phyloP scores from a whole-genome alignment of 1,140 invertebrate genomes.

The Aphis craccivora region DNA sequence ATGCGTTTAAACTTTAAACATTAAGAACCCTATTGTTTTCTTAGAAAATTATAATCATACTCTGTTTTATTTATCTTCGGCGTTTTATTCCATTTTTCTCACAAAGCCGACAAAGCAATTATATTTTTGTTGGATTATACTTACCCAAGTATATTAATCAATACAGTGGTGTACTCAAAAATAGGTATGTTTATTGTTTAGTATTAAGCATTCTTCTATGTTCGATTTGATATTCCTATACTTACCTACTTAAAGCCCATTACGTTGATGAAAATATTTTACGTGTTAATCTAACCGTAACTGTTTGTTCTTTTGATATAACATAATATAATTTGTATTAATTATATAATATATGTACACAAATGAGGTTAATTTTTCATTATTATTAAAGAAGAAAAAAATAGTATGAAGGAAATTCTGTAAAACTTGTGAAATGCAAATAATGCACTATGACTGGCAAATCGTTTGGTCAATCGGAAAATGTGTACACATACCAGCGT shows the following conservation, averaged over 20 bases:
- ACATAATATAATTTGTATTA: not conserved
- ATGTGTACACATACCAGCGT: slow-evolving; percentile 27
- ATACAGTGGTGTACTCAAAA: not conserved
- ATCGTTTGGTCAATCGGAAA: slow-evolving; percentile 41
- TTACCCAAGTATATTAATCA: not conserved
- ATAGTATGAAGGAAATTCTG: not conserved
- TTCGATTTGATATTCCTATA: not conserved
- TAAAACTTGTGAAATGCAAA: slow-evolving; percentile 36
- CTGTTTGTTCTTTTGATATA: too few species aligned
- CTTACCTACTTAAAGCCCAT: not conserved
- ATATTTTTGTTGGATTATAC: not conserved
- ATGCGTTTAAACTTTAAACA: not conserved
- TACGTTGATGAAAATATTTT: not conserved
- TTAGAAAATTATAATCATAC: not conserved
- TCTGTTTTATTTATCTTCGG: not conserved
- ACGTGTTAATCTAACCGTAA: not conserved
- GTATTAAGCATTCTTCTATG: not conserved
- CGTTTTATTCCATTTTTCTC: not conserved
- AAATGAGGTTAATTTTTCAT: not conserved
- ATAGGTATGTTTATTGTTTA: too few species aligned
- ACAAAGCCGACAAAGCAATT: not conserved
- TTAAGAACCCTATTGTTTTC: not conserved
- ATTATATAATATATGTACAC: not conserved
- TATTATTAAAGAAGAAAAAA: not conserved
- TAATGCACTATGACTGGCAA: slow-evolving; percentile 33